phyloP scores from a whole-genome alignment of 1,140 invertebrate species.

The Zaprionus ghesquierei region DNA sequence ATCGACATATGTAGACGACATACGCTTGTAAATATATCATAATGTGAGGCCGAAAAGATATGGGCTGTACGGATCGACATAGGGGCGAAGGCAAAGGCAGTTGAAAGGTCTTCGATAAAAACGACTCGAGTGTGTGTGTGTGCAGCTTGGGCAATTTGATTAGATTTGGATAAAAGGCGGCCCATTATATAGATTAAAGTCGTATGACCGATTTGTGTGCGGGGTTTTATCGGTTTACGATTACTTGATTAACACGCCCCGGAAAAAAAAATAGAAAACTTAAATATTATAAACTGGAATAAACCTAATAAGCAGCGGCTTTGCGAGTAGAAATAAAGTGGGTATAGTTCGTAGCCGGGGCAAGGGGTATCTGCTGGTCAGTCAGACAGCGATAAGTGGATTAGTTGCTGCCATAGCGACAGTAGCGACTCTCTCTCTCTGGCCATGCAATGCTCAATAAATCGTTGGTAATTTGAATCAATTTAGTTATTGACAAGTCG shows the following conservation, averaged over 20 bases:
- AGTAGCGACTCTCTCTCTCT: not conserved
- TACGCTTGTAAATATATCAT: conserved; percentile 30
- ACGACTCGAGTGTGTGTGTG: not conserved
- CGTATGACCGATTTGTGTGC: conserved; percentile 53
- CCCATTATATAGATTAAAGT: conserved; percentile 71
- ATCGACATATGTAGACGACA: not conserved
- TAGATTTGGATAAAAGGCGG: conserved; percentile 81
- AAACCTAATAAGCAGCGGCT: conserved; percentile 9
- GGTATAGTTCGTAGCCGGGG: not conserved
- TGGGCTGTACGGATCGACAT: conserved; percentile 13
- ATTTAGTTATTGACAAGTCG: conserved; percentile 50
- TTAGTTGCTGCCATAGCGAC: conserved; percentile 50
- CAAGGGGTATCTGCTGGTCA: not conserved
- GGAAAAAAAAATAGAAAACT: not conserved
- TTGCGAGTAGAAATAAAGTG: not conserved
- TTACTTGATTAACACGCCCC: conserved; percentile 36
- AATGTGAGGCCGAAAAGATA: conserved; percentile 34
- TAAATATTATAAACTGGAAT: not conserved
- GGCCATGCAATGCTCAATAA: conserved; percentile 47
- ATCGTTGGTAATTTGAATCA: conserved; percentile 64
- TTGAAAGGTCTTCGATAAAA: conserved; percentile 39
- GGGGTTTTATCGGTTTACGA: conserved; percentile 51
- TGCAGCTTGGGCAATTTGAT: conserved; percentile 44
- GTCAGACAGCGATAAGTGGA: conserved; percentile 48
- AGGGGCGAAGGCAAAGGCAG: not conserved